Evolutionary conservation across 2,797 vertebrate species (phyloP).

Genomic region (Scarus forsteni): DNA sequence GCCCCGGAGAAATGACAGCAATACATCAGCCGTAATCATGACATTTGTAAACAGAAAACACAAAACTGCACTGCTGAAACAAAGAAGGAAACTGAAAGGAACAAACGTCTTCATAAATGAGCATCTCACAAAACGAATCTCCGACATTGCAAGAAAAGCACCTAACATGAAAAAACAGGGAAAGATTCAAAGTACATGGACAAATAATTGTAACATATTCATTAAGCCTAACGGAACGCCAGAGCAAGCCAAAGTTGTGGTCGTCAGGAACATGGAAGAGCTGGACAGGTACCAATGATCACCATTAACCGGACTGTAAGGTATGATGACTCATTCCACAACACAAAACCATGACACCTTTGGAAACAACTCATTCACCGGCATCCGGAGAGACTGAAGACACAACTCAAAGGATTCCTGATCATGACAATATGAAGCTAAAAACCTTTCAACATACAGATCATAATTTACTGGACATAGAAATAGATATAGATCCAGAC

Average conservation of each 20-base stretch:
- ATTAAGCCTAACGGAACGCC: not conserved
- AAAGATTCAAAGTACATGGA: not conserved
- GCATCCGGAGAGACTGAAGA: no score
- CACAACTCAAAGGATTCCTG: no score
- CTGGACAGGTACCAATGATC: not conserved
- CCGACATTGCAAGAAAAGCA: not conserved
- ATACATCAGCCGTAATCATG: no score
- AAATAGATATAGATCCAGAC: not conserved
- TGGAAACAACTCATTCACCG: not conserved
- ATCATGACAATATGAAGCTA: not conserved
- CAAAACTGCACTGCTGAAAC: no score
- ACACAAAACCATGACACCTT: not conserved
- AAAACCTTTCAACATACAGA: not conserved
- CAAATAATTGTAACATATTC: not conserved
- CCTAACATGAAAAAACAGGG: not conserved
- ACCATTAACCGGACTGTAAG: not conserved
- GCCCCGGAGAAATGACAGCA: no score
- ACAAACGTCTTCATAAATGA: no score
- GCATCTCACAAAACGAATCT: not conserved
- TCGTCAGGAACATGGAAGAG: not conserved
- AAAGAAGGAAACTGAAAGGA: no score
- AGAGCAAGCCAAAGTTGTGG: not conserved
- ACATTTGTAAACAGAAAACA: no score
- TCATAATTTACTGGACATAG: not conserved
- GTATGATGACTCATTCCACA: not conserved